Percentiles rank a stretch among this genome's conserved stretches.
These are phyloP conservation scores for Chrysina gloriosa DNA, from an alignment of 2,888 invertebrate genomes.

Conservation along the genomic window DNA sequence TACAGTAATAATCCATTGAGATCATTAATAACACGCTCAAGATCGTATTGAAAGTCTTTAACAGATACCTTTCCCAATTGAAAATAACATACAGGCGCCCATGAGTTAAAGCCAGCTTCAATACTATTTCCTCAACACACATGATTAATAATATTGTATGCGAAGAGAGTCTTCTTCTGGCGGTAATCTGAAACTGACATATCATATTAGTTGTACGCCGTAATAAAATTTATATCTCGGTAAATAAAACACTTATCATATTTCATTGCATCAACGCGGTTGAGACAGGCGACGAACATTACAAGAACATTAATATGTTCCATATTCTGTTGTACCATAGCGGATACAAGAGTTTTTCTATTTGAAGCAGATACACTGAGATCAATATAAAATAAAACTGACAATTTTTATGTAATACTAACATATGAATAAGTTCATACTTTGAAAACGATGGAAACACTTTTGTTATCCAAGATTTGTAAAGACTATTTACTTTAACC, in stretches of 20 bases:
- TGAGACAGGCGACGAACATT: conserved; percentile 26
- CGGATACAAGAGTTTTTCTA: no score
- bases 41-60: not conserved
- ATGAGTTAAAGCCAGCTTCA: conserved; percentile 11
- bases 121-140: conserved; percentile 19
- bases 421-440: no score
- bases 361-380: no score
- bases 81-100: conserved; percentile 17
- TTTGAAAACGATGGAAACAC: no score
- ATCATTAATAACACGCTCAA: conserved; percentile 18
- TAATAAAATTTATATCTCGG: conserved; percentile 34
- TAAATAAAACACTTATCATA: conserved; percentile 42
- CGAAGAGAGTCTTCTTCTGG: conserved; percentile 12
- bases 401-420: no score
- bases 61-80: conserved; percentile 20
- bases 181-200: conserved; percentile 41
- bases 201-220: conserved; percentile 39
- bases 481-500: no score
- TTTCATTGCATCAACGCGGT: conserved; percentile 36
- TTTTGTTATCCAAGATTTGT: no score
- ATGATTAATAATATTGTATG: conserved; percentile 34
- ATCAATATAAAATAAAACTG: no score
- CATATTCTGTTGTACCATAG: conserved; percentile 22
- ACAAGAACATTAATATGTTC: conserved; percentile 37
- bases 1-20: conserved; percentile 2